Percentiles rank a stretch among this genome's conserved stretches.
Conservation (phyloP, 2,113 vertebrate species). For the Takifugu bimaculatus region DNA sequence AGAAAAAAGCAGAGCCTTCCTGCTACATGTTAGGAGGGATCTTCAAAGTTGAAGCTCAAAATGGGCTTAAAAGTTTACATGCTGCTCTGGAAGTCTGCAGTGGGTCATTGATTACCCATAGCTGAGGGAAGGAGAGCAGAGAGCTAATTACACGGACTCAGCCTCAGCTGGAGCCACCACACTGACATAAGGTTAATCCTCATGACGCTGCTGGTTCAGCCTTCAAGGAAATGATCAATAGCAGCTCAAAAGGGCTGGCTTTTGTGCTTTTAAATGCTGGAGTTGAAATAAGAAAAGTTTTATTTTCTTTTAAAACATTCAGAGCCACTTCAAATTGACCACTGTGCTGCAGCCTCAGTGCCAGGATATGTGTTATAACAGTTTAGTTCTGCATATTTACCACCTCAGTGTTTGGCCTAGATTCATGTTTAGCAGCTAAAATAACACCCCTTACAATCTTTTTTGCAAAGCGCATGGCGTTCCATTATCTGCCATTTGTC, state of each 20-base stretch:
- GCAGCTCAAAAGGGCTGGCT: slow-evolving; percentile 41
- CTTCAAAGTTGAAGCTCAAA: not conserved
- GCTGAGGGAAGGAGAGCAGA: slow-evolving; percentile 12
- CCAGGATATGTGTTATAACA: slow-evolving; percentile 39
- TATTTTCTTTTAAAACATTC: slow-evolving; percentile 25
- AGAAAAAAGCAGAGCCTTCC: too few relatives aligned
- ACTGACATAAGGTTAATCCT: slow-evolving; percentile 56
- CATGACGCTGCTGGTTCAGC: slow-evolving; percentile 33
- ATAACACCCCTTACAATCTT: slow-evolving; percentile 56
- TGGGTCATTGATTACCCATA: slow-evolving; percentile 14
- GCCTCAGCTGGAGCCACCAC: slow-evolving; percentile 28
- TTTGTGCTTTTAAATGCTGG: slow-evolving; percentile 25
- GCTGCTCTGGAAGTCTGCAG: slow-evolving; percentile 8
- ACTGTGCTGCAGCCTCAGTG: slow-evolving; percentile 11
- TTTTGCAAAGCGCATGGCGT: slow-evolving; percentile 51
- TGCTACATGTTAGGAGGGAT: not conserved
- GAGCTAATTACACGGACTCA: slow-evolving; percentile 44
- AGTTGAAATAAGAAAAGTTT: slow-evolving; percentile 46
- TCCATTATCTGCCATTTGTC: slow-evolving; percentile 60
- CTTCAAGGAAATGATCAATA: slow-evolving; percentile 54
- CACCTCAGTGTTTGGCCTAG: slow-evolving; percentile 46
- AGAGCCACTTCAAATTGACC: slow-evolving; percentile 27
- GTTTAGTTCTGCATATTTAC: slow-evolving; percentile 51
- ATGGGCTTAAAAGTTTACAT: slow-evolving; percentile 11
- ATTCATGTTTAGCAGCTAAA: slow-evolving; percentile 64